A percentile compares a stretch with the other conserved stretches of the same genome.
Evolutionary conservation across 2,113 vertebrate species (phyloP).

Genomic region (Philantomba maxwellii): DNA sequence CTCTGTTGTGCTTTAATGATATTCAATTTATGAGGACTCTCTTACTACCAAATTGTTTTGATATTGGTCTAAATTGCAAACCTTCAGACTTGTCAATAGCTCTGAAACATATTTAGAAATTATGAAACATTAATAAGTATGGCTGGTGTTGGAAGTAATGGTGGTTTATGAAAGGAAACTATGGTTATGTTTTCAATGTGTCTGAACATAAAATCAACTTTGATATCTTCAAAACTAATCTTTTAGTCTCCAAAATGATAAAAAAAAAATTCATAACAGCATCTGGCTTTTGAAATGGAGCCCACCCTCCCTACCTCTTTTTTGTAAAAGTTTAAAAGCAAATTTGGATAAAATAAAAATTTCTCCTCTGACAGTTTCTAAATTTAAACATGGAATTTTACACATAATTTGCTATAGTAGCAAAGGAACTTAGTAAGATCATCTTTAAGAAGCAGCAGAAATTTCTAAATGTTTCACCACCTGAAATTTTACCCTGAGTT

Average conservation of each 20-base stretch:
- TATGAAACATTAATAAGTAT: background rate
- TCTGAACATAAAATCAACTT: background rate
- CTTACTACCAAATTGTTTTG: background rate
- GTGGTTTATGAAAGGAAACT: background rate
- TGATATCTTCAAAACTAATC: background rate
- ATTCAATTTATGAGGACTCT: background rate
- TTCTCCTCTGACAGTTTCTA: background rate
- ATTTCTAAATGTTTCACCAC: background rate
- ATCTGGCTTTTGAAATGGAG: constrained; percentile 5
- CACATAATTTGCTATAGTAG: background rate
- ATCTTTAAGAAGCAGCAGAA: background rate
- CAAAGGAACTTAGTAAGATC: background rate
- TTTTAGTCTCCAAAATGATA: constrained; percentile 19
- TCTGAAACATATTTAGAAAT: background rate
- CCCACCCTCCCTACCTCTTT: background rate
- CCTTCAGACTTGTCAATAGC: background rate
- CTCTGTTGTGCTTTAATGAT: background rate
- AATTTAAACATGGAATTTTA: background rate
- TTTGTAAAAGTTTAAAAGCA: background rate
- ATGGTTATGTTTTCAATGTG: background rate
- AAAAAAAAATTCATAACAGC: background rate
- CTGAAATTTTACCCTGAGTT: background rate
- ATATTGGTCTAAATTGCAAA: background rate
- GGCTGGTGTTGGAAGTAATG: background rate
- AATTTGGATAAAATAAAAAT: constrained; percentile 13